These are phyloP conservation scores for Helicoverpa armigera DNA, from an alignment of 1,140 invertebrate genomes.

Conservation along the genomic window DNA sequence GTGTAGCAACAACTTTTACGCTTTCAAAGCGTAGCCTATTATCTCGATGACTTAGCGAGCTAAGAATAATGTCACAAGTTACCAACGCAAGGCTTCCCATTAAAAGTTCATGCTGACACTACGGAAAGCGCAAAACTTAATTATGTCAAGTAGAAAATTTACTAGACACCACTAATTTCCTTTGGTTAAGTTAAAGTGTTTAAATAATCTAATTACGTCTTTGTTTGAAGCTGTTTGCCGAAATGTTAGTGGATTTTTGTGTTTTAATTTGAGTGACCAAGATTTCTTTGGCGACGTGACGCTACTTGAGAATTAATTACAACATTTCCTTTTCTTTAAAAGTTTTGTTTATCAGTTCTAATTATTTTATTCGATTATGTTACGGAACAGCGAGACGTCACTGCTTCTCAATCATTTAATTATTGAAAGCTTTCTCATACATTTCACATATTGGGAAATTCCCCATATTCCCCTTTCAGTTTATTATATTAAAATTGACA, in stretches of 20 bases:
- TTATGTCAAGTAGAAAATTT: slow-evolving; percentile 58
- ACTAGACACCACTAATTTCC: slow-evolving; percentile 56
- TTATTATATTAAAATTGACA: too few relatives aligned
- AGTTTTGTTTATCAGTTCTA: too few relatives aligned
- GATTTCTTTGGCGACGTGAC: neutral
- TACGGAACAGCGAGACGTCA: too few relatives aligned
- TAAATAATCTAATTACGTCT: slow-evolving; percentile 3
- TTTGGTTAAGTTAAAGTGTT: slow-evolving; percentile 30
- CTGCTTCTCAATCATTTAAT: too few relatives aligned
- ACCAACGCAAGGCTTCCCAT: slow-evolving; percentile 55
- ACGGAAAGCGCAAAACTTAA: slow-evolving; percentile 59
- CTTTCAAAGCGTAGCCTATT: slow-evolving; percentile 31
- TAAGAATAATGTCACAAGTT: slow-evolving; percentile 61
- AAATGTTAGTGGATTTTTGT: slow-evolving; percentile 3
- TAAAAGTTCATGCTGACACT: slow-evolving; percentile 58
- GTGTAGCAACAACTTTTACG: neutral
- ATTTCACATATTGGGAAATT: too few relatives aligned
- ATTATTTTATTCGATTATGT: too few relatives aligned
- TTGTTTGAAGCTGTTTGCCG: neutral
- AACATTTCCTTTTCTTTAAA: too few relatives aligned
- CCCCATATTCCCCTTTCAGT: too few relatives aligned
- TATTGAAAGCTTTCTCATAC: too few relatives aligned
- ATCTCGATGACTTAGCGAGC: slow-evolving; percentile 51
- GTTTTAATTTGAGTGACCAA: neutral
- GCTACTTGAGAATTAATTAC: too few relatives aligned